Evolutionary conservation across 2,113 vertebrate genomes (phyloP).

Genomic region (Ciconia maguari): DNA sequence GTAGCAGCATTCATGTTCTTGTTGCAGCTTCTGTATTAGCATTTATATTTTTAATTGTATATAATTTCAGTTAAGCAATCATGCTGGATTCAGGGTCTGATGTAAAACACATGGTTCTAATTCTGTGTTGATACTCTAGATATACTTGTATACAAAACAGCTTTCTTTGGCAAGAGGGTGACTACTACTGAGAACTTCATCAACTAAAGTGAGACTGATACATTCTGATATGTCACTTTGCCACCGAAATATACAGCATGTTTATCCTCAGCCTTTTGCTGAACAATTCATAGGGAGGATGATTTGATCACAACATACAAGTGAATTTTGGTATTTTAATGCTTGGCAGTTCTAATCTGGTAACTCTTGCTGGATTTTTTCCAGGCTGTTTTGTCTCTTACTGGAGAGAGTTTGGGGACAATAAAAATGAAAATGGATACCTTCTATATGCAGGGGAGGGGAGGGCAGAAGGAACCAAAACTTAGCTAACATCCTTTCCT

Average conservation of each 20-base stretch:
- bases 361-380: neutral
- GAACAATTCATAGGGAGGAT: neutral
- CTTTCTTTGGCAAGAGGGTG: neutral
- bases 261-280: neutral
- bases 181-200: neutral
- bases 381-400: neutral
- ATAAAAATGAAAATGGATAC: neutral
- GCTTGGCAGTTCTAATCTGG: neutral
- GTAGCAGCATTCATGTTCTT: accelerated
- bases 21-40: neutral
- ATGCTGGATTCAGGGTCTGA: neutral
- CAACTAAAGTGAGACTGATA: neutral
- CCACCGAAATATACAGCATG: neutral
- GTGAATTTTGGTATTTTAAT: neutral
- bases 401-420: neutral
- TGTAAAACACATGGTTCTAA: neutral
- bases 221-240: neutral
- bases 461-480: neutral
- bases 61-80: neutral
- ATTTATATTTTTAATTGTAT: conserved; percentile 25
- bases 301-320: neutral
- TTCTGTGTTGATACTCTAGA: neutral
- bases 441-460: neutral
- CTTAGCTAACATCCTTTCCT: neutral
- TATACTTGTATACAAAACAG: neutral